Evolutionary conservation across 1,140 invertebrate genomes (phyloP), one percentile per base, ranked within the genome.

Genomic region (Drosophila leontia): DNA sequence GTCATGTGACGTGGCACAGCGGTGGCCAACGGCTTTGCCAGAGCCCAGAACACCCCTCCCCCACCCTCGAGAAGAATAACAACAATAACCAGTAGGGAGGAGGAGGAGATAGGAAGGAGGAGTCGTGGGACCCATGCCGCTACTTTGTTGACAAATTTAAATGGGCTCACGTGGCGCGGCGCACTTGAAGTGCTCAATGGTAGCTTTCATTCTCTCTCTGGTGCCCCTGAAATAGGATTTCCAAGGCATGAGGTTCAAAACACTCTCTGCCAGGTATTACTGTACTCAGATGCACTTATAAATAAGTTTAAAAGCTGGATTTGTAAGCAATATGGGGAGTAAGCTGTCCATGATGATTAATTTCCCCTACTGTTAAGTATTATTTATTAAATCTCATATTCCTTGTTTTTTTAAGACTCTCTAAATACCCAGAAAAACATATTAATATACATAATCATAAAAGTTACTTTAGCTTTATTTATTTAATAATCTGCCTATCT

Each of bases 101-200:
- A 7, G 65, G 35, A 2, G 32, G 17, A 8, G 3, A 6, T 11
- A 1, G 8, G 23, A 2, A 55, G 11, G 11, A 7, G 45, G 44
- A 9, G 44, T 44, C 26, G 65, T 26, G 60, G 44, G 15, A 26
- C 45, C 45, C 45, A 53, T 32, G 51, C 53, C 45, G 57, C 44
- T 62, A 75, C 77, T 75, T 80, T 80, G 78, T 80, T 80, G 78
- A 80, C 77, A 80, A 80, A 80, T 80, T 80, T 68, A 75, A 80
- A 62, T 80, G 78, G 63, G 58, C 62, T 75, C 77, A 71, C 67
- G 55, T 79, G 53, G 61, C 37, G 68, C 41, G 69, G 53, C 68
- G 67, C 69, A 59, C 55, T 72, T 56, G 51, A 65, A 51, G 34
- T 61, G 72, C 63, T 48, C 70, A 80, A 74, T 80, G 41, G 19